Evolutionary conservation across 2,888 invertebrate genomes (phyloP), one percentile per base, ranked within the genome.

Genomic region (Leptopilina syphax): DNA sequence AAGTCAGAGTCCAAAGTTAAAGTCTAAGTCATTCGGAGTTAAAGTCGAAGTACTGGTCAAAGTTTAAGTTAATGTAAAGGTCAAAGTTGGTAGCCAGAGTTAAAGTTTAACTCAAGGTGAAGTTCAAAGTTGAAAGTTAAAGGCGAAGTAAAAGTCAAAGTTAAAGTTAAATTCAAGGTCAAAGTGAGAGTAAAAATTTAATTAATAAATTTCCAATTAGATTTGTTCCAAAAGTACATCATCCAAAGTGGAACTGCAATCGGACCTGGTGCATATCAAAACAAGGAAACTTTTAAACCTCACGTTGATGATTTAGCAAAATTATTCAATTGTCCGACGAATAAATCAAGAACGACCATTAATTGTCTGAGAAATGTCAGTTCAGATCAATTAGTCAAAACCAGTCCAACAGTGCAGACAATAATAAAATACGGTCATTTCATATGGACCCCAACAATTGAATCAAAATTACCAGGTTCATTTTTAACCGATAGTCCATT

Each of bases 151-250:
- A 27, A 27, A 2, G 27, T 27, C 27, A 27, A 34, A 27, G 27
- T 27, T 27, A 27, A 27, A 27, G 27, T 1, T 27, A 2, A 27
- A 27, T 3, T 27, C 3, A 27, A 27, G 27, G 27, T 27, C 27
- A 27, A 27, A 3, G 27, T 1, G 1, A 27, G 3, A 27, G 27
- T 27, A 34, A 3, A 34, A 4, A 3, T 34, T 34, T 34, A 34
- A 34, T 34, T 34, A 34, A 2, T 34, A 34, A 34, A 57, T 60
- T 60, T n/a, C 7, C n/a, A 4, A 7, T 24, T 34, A 73, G 73
- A 57, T n/a, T 54, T 73, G 0, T 73, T 73, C 10, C 73, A 73
- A 9, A 54, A 54, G 9, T 73, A 73, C n/a, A 73, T 73, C 13
- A 54, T 57, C 7, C 73, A 73, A 50, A 73, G 73, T 18, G 73